Percentiles rank a stretch among this genome's conserved stretches.
Evolutionary conservation across 2,888 invertebrate species (phyloP).

Genomic region (Rhogogaster chlorosoma): DNA sequence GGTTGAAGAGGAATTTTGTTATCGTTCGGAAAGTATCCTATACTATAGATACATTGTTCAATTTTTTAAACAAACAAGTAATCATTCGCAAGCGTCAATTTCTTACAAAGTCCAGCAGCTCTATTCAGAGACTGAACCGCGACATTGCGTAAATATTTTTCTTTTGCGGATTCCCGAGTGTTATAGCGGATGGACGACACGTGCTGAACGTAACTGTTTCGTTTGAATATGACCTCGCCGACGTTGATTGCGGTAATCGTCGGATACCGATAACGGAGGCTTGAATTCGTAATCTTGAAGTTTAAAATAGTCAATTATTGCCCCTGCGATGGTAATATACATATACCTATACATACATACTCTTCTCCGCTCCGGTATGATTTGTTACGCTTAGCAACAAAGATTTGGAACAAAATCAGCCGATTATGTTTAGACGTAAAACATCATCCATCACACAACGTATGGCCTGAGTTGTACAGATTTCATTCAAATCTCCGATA

Average conservation of each 20-base stretch:
- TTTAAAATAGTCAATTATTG: too few relatives aligned
- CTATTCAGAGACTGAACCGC: background rate
- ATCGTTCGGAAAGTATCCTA: background rate
- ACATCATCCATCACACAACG: background rate
- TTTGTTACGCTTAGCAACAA: too few relatives aligned
- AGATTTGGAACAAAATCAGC: background rate
- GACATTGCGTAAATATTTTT: background rate
- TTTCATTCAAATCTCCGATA: background rate
- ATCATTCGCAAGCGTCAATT: background rate
- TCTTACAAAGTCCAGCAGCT: background rate
- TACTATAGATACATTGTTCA: background rate
- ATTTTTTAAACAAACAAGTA: background rate
- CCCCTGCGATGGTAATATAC: background rate
- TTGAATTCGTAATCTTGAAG: background rate
- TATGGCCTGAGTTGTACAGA: background rate
- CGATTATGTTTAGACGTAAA: background rate
- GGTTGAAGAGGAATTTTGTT: slow-evolving; percentile 9
- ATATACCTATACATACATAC: too few relatives aligned
- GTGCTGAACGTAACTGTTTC: background rate
- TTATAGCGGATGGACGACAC: background rate
- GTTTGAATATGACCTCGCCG: background rate
- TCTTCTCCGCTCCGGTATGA: too few relatives aligned
- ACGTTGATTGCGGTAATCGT: background rate
- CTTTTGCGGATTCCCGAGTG: background rate
- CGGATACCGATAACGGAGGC: background rate